Conservation (phyloP, 2,797 vertebrate genomes). For the Echiichthys vipera region DNA sequence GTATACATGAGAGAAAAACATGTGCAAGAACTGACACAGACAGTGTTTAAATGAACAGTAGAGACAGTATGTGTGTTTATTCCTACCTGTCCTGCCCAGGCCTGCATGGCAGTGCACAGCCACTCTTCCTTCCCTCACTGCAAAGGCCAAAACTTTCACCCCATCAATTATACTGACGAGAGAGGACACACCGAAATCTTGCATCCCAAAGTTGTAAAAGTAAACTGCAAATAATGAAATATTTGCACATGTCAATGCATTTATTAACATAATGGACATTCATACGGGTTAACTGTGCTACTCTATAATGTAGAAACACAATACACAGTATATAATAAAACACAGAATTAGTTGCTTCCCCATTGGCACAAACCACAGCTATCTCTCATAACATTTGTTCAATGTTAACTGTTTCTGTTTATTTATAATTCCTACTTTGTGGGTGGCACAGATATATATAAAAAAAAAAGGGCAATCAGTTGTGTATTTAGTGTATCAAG, state of each 20-base stretch:
- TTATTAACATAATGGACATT: background rate
- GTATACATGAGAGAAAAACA: background rate
- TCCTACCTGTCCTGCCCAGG: conserved; percentile 86
- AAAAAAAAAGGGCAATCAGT: background rate
- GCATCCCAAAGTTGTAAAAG: conserved; percentile 90
- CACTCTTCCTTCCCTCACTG: conserved; percentile 85
- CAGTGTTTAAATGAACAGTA: background rate
- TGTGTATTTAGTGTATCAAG: background rate
- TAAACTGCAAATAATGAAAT: conserved; percentile 80
- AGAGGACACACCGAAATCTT: conserved; percentile 86
- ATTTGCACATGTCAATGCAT: background rate
- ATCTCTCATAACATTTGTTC: background rate
- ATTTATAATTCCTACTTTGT: background rate
- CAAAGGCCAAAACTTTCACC: conserved; percentile 88
- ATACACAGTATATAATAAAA: background rate
- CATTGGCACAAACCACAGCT: background rate
- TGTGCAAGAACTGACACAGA: background rate
- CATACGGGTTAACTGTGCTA: background rate
- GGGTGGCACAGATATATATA: background rate
- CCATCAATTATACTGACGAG: conserved; percentile 83
- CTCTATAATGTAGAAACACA: background rate
- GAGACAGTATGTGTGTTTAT: background rate
- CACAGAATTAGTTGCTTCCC: background rate
- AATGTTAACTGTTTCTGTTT: background rate
- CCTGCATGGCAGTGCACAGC: conserved; percentile 90